A percentile compares a stretch with the other conserved stretches of the same genome.
Evolutionary conservation across 2,797 vertebrate species (phyloP).

Genomic region (Poliocrania exsul): DNA sequence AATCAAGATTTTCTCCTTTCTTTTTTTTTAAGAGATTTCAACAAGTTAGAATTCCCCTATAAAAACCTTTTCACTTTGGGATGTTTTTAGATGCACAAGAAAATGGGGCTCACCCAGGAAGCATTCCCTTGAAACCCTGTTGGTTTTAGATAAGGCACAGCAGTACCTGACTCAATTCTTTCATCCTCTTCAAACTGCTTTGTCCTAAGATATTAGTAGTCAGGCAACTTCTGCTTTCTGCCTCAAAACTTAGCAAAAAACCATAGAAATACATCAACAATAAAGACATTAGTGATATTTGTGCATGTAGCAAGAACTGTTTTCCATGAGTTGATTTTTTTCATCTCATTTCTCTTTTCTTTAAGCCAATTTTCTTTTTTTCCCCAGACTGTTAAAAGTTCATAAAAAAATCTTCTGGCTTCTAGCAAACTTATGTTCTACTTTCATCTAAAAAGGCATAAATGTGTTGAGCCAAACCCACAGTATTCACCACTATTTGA

Average conservation of each 20-base stretch:
- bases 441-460: conserved; percentile 46
- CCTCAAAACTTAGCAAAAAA: not conserved
- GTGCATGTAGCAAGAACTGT: not conserved
- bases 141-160: not conserved
- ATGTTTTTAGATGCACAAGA: not conserved
- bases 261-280: not conserved
- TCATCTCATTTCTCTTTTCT: not conserved
- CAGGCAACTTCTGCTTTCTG: not conserved
- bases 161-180: not conserved
- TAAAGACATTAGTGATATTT: not conserved
- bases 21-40: not conserved
- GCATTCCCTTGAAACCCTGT: not conserved
- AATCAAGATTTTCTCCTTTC: not conserved
- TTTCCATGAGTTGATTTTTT: not conserved
- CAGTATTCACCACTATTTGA: not conserved
- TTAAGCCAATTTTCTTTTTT: not conserved
- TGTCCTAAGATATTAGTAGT: not conserved
- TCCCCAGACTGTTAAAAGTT: not conserved
- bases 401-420: conserved; percentile 4
- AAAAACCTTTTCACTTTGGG: not conserved
- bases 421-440: conserved; percentile 35
- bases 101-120: not conserved
- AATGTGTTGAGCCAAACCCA: conserved; percentile 16
- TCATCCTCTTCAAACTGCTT: not conserved
- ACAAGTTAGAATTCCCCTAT: not conserved